These are phyloP conservation scores for Catostomus latipinnis DNA, from an alignment of 2,797 vertebrate species.

Conservation along the genomic window DNA sequence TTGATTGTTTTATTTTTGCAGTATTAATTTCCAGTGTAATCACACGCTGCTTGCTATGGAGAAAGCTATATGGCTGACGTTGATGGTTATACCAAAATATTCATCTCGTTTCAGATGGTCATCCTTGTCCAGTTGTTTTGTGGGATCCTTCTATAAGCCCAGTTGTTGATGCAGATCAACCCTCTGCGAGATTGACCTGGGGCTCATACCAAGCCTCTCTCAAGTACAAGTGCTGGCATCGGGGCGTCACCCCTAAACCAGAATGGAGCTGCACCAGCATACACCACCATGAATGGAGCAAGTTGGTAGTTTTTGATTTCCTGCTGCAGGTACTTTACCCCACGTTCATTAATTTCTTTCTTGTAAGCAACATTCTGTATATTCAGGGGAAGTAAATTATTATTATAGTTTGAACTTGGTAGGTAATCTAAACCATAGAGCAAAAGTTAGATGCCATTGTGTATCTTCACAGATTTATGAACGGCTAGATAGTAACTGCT, in stretches of 20 bases:
- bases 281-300: slow-evolving; percentile 94
- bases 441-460: neutral
- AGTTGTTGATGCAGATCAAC: slow-evolving; percentile 75
- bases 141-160: slow-evolving; percentile 87
- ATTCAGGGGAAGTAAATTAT: neutral
- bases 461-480: slow-evolving; percentile 83
- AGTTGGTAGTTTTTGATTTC: slow-evolving; percentile 94
- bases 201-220: slow-evolving; percentile 86
- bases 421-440: neutral
- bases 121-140: slow-evolving; percentile 83
- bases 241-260: slow-evolving; percentile 81
- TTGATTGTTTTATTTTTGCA: no score
- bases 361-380: neutral
- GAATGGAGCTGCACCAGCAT: slow-evolving; percentile 86
- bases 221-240: slow-evolving; percentile 89
- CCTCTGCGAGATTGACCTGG: slow-evolving; percentile 86
- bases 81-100: neutral
- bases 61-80: neutral
- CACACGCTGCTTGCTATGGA: neutral
- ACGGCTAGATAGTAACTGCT: slow-evolving; percentile 91
- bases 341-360: neutral
- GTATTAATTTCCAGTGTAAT: neutral
- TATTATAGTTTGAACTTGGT: neutral
- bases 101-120: slow-evolving; percentile 75
- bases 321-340: slow-evolving; percentile 86